These are phyloP conservation scores for Callyntrura sp. DNA, from an alignment of 2,888 invertebrate genomes.

Conservation along the genomic window DNA sequence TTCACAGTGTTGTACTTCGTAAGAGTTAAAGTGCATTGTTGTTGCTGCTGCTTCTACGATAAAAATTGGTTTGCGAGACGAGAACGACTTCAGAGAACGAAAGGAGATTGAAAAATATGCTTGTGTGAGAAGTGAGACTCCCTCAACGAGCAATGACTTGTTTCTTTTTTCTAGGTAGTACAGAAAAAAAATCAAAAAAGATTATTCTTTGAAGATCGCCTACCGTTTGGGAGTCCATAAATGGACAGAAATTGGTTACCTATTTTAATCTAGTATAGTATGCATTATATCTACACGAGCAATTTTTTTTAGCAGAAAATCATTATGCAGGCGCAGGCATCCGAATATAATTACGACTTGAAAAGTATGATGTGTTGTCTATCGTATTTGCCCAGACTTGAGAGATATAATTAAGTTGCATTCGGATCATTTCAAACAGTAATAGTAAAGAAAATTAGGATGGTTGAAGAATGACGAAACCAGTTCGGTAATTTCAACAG, in stretches of 20 bases:
- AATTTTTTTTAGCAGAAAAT: too few species aligned
- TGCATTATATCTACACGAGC: neutral
- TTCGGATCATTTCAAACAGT: too few species aligned
- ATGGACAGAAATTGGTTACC: neutral
- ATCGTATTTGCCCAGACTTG: neutral
- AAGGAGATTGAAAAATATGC: neutral
- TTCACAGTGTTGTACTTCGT: neutral
- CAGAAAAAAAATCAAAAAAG: neutral
- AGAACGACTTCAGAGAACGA: neutral
- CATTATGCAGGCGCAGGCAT: too few species aligned
- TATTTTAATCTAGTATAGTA: neutral
- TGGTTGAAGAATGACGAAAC: too few species aligned
- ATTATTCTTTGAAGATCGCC: neutral
- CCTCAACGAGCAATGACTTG: slow-evolving; percentile 5
- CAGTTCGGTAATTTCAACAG: neutral
- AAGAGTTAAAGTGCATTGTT: neutral
- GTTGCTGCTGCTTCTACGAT: neutral
- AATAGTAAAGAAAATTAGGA: too few species aligned
- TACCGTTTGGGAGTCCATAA: neutral
- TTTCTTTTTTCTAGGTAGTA: neutral
- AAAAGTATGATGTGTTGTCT: too few species aligned
- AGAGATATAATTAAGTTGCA: too few species aligned
- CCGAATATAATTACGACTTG: too few species aligned
- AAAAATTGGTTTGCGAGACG: neutral
- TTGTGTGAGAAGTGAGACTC: neutral